These are phyloP conservation scores for Melanaphis sacchari DNA, from an alignment of 1,140 invertebrate species.

Conservation along the genomic window DNA sequence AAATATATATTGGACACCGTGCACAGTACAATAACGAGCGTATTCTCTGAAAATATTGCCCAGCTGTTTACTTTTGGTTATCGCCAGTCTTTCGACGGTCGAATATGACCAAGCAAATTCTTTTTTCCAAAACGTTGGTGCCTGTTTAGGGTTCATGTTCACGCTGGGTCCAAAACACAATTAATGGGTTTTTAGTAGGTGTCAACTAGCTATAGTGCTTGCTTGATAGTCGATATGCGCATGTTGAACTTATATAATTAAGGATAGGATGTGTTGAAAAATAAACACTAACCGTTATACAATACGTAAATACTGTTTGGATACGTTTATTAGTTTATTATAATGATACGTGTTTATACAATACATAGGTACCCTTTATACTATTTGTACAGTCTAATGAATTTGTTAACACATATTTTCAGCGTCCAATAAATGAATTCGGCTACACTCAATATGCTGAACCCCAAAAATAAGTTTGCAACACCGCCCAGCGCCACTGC, in stretches of 20 bases:
- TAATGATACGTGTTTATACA: not conserved
- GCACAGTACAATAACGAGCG: constrained; percentile 60
- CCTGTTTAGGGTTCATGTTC: not conserved
- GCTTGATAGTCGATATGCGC: too few species aligned
- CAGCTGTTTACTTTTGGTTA: not conserved
- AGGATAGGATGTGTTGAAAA: not conserved
- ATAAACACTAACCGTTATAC: not conserved
- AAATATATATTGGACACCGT: constrained; percentile 61
- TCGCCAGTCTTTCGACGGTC: constrained; percentile 10
- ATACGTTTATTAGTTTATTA: constrained; percentile 25
- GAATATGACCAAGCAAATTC: constrained; percentile 45
- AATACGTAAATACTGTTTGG: not conserved
- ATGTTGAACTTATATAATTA: not conserved
- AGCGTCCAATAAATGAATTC: constrained; percentile 61
- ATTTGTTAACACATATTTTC: constrained; percentile 51
- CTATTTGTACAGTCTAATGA: constrained; percentile 18
- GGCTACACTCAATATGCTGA: constrained; percentile 61
- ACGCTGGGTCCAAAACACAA: not conserved
- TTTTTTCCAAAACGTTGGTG: not conserved
- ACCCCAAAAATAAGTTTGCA: constrained; percentile 62
- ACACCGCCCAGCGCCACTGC: constrained; percentile 62
- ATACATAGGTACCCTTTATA: not conserved
- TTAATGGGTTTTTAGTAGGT: not conserved
- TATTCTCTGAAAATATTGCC: constrained; percentile 59
- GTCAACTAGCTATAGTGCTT: not conserved